These are phyloP conservation scores for Xanthostigma xanthostigma DNA, from an alignment of 2,888 invertebrate species.

Conservation along the genomic window DNA sequence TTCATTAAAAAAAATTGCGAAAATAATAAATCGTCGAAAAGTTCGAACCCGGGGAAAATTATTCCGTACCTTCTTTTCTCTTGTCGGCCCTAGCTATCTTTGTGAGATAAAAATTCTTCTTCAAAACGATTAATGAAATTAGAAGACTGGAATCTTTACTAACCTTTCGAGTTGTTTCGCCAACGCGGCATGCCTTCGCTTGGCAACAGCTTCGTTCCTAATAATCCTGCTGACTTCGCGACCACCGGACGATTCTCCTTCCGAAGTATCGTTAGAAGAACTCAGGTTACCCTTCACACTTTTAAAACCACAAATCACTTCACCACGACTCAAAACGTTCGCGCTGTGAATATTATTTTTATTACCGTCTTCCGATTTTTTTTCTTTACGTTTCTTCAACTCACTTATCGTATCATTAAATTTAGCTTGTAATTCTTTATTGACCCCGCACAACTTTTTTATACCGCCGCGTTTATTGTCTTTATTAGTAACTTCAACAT, in stretches of 20 bases:
- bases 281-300: background rate
- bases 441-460: background rate
- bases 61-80: too few species aligned
- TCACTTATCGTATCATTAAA: too few species aligned
- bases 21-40: too few species aligned
- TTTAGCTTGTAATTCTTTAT: too few species aligned
- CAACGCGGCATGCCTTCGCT: constrained; percentile 24
- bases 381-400: constrained; percentile 1
- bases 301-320: too few species aligned
- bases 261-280: constrained; percentile 20
- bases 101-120: too few species aligned
- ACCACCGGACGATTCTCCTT: constrained; percentile 49
- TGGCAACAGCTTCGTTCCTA: constrained; percentile 30
- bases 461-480: background rate
- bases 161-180: constrained; percentile 31
- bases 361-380: background rate
- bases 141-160: constrained; percentile 20
- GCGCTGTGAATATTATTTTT: too few species aligned
- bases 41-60: too few species aligned
- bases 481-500: background rate
- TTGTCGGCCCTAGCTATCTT: too few species aligned
- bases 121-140: background rate
- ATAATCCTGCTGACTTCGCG: constrained; percentile 47
- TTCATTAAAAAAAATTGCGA: too few species aligned
- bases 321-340: too few species aligned